Conservation (phyloP, 2,113 vertebrate species). For the Clupea harengus region DNA sequence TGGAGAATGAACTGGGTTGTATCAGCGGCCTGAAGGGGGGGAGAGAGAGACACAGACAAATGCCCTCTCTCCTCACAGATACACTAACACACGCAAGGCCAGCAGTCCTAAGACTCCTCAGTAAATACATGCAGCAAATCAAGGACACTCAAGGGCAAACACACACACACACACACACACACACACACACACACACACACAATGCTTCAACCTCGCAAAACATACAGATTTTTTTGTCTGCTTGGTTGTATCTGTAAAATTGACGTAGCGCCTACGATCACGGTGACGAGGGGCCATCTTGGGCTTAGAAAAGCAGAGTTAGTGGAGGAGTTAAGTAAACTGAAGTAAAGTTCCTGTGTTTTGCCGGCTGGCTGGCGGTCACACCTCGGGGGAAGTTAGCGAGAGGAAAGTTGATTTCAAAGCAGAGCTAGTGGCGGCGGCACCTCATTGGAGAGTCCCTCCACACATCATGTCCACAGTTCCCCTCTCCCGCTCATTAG, state of each 20-base stretch:
- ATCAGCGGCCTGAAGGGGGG: conserved; percentile 43
- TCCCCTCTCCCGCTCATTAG: conserved; percentile 3
- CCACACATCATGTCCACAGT: not conserved
- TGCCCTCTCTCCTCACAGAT: conserved; percentile 17
- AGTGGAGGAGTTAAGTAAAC: not conserved
- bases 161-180: not conserved
- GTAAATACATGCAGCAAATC: not conserved
- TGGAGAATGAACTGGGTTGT: conserved; percentile 66
- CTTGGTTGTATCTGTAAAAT: too few species aligned
- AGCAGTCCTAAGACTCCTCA: not conserved
- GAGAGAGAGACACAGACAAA: conserved; percentile 26
- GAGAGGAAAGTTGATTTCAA: not conserved
- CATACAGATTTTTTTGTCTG: too few species aligned
- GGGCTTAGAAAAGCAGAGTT: not conserved
- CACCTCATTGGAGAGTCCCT: not conserved
- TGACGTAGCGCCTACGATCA: not conserved
- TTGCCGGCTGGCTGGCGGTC: not conserved
- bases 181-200: not conserved
- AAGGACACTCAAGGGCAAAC: not conserved
- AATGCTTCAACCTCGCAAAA: too few species aligned
- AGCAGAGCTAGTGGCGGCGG: not conserved
- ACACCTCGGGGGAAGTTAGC: not conserved
- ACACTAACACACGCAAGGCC: not conserved
- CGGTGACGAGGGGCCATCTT: not conserved
- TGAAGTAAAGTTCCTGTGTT: not conserved